Evolutionary conservation across 2,113 vertebrate species (phyloP).

Genomic region (Sceloporus tristichus): DNA sequence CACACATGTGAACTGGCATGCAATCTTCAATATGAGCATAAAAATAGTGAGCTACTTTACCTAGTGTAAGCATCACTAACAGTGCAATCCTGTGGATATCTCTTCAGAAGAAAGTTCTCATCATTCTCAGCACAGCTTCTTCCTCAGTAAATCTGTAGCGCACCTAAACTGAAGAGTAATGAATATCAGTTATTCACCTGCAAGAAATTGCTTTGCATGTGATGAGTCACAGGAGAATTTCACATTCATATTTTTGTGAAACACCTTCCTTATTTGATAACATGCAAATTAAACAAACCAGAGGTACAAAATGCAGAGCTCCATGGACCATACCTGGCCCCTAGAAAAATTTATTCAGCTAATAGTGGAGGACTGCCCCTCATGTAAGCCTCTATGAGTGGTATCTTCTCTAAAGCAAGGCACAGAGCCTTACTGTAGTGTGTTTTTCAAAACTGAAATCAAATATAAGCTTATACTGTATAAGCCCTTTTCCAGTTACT

Average conservation of each 20-base stretch:
- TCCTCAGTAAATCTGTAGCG: no score
- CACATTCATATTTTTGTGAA: neutral
- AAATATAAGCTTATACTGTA: no score
- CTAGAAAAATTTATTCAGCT: no score
- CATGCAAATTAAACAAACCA: neutral
- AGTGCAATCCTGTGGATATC: neutral
- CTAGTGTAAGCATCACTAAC: neutral
- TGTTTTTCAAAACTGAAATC: no score
- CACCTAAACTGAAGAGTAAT: no score
- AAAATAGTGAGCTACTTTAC: neutral
- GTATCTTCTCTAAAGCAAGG: no score
- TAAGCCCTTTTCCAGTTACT: no score
- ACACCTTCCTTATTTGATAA: neutral
- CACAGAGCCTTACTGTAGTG: no score
- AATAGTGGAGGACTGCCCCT: no score
- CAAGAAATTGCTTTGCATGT: neutral
- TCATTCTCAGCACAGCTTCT: neutral
- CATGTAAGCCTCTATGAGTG: no score
- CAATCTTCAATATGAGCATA: neutral
- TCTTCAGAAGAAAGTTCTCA: neutral
- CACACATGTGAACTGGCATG: neutral
- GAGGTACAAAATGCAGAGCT: neutral
- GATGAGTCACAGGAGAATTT: neutral
- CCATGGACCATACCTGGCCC: neutral
- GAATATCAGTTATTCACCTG: neutral